Evolutionary conservation across 2,113 vertebrate genomes (phyloP), one percentile per base, ranked within the genome.

Genomic region (Brachirus orientalis): DNA sequence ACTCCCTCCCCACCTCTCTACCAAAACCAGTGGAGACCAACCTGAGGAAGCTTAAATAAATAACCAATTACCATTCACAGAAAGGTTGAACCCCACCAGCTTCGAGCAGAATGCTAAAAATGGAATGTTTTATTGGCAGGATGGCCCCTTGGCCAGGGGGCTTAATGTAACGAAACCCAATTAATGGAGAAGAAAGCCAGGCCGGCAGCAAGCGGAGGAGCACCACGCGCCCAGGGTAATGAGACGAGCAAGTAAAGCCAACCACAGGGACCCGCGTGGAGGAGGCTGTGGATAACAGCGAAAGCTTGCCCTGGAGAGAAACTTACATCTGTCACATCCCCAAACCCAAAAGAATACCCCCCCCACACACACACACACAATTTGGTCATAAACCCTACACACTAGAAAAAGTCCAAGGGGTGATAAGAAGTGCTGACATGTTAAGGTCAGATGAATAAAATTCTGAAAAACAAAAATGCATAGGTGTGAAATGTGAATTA

Each of bases 151-250:
- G 84, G 91, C 91, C 89, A 88, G 84, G 85, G 86, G 87, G 89
- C 83, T 90, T 89, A 91, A 91, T 90, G 91, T 91, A 92, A 93
- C 89, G 75, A 90, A 93, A 92, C 90, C 92, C 92, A 94, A 94
- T 94, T 93, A 94, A 93, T 87, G 71, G 71, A 91, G 88, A 91
- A 92, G 90, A 92, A 92, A 92, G 89, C 88, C 59, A 17, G 71
- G 88, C 91, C 87, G 65, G 72, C 82, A 85, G 91, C 84, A 20
- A 88, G 80, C 66, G 80, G 77, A 85, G 84, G 75, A 86, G 80
- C 58, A 73, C 85, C 90, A 87, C 86, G 82, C 53, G 92, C 91
- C 84, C 65, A 52, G 88, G 86, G 92, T 94, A 93, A 93, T 87
- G 90, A 93, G 86, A 87, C 71, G 68, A 87, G 80, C 83, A 87